Conservation (phyloP, 2,888 invertebrate species). For the Drosophila meridionalis region DNA sequence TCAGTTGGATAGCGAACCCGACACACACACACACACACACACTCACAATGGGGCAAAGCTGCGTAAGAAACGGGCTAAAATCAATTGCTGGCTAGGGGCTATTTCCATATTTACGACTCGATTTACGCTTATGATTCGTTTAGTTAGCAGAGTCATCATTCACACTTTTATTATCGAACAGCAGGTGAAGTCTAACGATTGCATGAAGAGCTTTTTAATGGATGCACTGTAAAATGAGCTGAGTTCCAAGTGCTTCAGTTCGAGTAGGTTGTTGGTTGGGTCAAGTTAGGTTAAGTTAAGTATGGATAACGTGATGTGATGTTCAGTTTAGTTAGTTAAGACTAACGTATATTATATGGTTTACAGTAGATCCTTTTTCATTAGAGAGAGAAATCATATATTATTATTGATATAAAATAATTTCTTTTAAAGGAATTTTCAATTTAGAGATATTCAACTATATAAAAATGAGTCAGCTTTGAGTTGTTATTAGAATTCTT, state of each 20-base stretch:
- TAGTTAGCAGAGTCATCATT: conserved; percentile 25
- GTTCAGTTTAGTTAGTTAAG: neutral
- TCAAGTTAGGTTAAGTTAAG: neutral
- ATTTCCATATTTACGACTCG: conserved; percentile 29
- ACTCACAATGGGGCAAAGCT: conserved; percentile 32
- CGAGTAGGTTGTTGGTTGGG: neutral
- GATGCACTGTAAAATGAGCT: neutral
- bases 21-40: neutral
- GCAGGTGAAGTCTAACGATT: conserved; percentile 9
- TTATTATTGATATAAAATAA: no score
- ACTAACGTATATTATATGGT: neutral
- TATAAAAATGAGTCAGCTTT: neutral
- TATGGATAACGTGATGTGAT: neutral
- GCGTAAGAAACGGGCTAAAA: conserved; percentile 21
- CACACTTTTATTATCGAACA: conserved; percentile 24
- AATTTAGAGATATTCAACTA: neutral
- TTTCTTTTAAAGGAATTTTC: no score
- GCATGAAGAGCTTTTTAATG: neutral
- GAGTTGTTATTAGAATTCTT: neutral
- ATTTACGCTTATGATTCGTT: conserved; percentile 37
- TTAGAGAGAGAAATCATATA: no score
- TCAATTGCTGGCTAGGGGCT: conserved; percentile 20
- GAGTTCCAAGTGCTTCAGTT: neutral
- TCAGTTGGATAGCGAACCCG: conserved; percentile 6
- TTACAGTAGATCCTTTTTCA: neutral